Evolutionary conservation across 2,797 vertebrate species (phyloP).

Genomic region (Huso huso): DNA sequence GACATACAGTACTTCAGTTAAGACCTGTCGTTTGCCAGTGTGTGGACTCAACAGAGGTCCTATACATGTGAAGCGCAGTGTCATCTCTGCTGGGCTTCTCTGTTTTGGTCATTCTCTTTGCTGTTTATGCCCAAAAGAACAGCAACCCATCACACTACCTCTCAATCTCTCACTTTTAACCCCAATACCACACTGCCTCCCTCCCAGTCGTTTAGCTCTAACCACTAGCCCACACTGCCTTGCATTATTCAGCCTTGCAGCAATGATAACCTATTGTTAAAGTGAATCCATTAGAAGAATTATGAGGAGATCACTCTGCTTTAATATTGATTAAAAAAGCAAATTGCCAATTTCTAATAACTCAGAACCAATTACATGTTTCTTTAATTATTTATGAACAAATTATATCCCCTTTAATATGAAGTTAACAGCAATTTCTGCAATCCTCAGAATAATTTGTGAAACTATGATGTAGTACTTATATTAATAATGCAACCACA

Average conservation of each 20-base stretch:
- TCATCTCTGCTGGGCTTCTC: too few relatives aligned
- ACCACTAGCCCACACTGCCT: neutral
- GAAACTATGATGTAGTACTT: neutral
- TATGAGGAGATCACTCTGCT: slow-evolving; percentile 2
- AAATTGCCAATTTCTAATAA: slow-evolving; percentile 6
- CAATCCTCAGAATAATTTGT: neutral
- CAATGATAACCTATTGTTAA: too few relatives aligned
- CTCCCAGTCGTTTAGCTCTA: neutral
- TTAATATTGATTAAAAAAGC: slow-evolving; percentile 13
- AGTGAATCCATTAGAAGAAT: neutral
- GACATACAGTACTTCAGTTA: too few relatives aligned
- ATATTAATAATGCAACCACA: too few relatives aligned
- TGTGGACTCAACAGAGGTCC: too few relatives aligned
- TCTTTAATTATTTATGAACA: slow-evolving; percentile 8
- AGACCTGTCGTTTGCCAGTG: too few relatives aligned
- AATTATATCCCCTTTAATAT: neutral
- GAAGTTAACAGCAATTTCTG: neutral
- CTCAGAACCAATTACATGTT: slow-evolving; percentile 2
- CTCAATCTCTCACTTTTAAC: neutral
- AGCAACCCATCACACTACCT: too few relatives aligned
- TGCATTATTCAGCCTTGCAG: too few relatives aligned
- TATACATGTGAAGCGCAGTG: too few relatives aligned
- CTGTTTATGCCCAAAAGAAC: too few relatives aligned
- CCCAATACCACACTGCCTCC: neutral
- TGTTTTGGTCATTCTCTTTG: too few relatives aligned